Percentiles rank a stretch among this genome's conserved stretches.
Evolutionary conservation across 2,797 vertebrate species (phyloP).

Genomic region (Ambastaia sidthimunki): DNA sequence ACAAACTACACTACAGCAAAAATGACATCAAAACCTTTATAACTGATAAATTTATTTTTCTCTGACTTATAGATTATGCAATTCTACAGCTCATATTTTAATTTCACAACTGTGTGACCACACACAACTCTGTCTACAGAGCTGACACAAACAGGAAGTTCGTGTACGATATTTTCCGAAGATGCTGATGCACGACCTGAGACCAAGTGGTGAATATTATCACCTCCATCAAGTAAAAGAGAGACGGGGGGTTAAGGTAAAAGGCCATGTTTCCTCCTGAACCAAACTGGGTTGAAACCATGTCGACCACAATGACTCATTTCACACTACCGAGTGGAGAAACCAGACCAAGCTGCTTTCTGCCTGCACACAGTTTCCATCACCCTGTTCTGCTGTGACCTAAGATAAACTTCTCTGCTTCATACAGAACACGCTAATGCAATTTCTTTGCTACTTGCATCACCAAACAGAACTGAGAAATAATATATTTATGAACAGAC

Average conservation of each 20-base stretch:
- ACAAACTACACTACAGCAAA: too few relatives aligned
- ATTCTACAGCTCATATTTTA: neutral
- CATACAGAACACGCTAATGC: neutral
- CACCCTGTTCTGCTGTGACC: conserved; percentile 15
- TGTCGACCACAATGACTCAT: neutral
- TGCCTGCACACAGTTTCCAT: conserved; percentile 43
- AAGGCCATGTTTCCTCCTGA: conserved; percentile 35
- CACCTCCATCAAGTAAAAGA: conserved; percentile 3
- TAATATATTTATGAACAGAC: too few relatives aligned
- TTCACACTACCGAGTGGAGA: neutral
- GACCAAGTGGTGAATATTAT: conserved; percentile 3
- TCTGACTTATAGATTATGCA: too few relatives aligned
- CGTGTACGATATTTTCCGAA: conserved; percentile 2
- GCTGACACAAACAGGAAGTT: conserved; percentile 39
- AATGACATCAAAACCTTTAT: too few relatives aligned
- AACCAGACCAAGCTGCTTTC: conserved; percentile 46
- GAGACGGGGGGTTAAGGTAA: conserved; percentile 23
- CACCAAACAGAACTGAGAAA: too few relatives aligned
- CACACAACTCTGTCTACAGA: neutral
- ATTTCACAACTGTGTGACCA: neutral
- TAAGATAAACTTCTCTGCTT: conserved; percentile 6
- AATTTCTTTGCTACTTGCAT: too few relatives aligned
- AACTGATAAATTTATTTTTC: too few relatives aligned
- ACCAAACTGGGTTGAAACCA: conserved; percentile 9
- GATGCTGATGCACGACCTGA: neutral